Conservation (phyloP, 2,888 invertebrate genomes). For the Eucriotettix oculatus region DNA sequence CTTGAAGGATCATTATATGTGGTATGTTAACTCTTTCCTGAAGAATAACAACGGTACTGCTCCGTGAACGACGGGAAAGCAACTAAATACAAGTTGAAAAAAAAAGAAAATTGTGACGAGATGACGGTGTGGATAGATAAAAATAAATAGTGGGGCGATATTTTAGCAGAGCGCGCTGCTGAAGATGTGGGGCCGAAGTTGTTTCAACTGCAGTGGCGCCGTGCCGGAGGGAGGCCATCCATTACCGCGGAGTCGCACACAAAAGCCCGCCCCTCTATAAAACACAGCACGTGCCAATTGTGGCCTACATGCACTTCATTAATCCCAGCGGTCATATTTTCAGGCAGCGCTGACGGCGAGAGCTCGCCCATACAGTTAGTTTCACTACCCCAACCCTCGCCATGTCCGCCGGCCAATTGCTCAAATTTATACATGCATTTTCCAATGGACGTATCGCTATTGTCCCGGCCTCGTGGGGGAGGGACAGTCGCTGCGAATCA, state of each 20-base stretch:
- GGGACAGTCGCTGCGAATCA: slow-evolving; percentile 4
- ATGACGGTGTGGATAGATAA: no score
- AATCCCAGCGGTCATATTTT: slow-evolving; percentile 19
- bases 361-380: neutral
- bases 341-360: slow-evolving; percentile 5
- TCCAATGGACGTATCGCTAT: neutral
- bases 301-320: slow-evolving; percentile 18
- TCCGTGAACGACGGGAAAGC: no score
- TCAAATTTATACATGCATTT: neutral
- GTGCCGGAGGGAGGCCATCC: neutral
- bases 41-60: no score
- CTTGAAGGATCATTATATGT: no score
- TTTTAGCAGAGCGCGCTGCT: no score
- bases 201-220: no score
- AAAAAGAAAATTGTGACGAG: no score
- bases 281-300: neutral
- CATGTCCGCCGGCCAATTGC: neutral
- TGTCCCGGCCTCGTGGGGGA: neutral
- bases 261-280: neutral
- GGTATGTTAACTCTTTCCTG: no score
- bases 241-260: neutral
- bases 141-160: no score
- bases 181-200: no score
- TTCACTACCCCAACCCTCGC: slow-evolving; percentile 1
- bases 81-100: no score